Conservation (phyloP, 30 jellyfish, hydroid and myxozoan genomes). For the Morbakka virulenta region DNA sequence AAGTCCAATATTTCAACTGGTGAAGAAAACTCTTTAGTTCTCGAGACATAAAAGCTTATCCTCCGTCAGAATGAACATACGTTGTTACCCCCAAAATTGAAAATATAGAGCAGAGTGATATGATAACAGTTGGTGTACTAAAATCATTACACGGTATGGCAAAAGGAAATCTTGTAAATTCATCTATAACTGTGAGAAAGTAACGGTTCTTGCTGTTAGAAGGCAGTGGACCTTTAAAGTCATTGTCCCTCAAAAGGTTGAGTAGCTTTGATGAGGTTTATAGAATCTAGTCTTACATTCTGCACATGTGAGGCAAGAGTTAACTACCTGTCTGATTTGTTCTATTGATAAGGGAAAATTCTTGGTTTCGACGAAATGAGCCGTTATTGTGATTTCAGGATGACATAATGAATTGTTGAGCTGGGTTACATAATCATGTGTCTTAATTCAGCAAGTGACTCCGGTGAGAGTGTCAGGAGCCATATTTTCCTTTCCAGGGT, state of each 20-base stretch:
- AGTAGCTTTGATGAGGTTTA: conserved; percentile 38
- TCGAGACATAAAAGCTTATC: background rate
- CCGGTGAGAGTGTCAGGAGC: background rate
- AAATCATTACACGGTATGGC: conserved; percentile 15
- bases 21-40: background rate
- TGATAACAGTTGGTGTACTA: background rate
- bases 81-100: conserved; percentile 4
- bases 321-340: conserved; percentile 1
- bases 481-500: background rate
- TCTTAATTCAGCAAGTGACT: too few species aligned
- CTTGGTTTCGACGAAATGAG: conserved; percentile 14
- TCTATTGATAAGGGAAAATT: conserved; percentile 13
- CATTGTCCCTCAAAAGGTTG: conserved; percentile 38
- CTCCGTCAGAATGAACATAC: conserved; percentile 21
- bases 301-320: conserved; percentile 31
- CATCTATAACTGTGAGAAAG: conserved; percentile 23
- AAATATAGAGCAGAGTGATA: background rate
- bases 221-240: conserved; percentile 50
- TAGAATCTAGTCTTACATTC: conserved; percentile 36
- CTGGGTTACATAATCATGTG: background rate
- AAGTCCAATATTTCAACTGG: background rate
- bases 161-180: conserved; percentile 24
- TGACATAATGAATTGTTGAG: conserved; percentile 1
- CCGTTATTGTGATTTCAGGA: conserved; percentile 35
- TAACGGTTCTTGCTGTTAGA: background rate